These are phyloP conservation scores for Neodontobutis hainanensis DNA, from an alignment of 2,113 vertebrate species.

Conservation along the genomic window DNA sequence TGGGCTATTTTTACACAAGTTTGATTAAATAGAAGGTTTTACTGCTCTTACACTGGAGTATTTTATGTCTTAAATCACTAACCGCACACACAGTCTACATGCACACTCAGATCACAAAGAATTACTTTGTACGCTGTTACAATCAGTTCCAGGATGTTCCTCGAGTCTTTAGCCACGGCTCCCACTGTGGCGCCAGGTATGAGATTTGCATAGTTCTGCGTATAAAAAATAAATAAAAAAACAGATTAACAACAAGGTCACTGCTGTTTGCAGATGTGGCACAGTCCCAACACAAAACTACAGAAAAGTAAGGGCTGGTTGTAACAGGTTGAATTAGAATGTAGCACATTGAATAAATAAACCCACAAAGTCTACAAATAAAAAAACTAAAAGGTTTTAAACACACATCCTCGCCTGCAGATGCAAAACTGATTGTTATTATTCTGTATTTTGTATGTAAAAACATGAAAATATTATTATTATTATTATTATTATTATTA, in stretches of 20 bases:
- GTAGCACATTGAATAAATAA: constrained; percentile 43
- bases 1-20: not conserved
- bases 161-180: constrained; percentile 85
- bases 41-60: not conserved
- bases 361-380: constrained; percentile 14
- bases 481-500: too few relatives aligned
- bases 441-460: too few relatives aligned
- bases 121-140: constrained; percentile 93
- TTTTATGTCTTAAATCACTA: not conserved
- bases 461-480: too few relatives aligned
- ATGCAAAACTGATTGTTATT: not conserved
- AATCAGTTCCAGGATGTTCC: constrained; percentile 93
- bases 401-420: not conserved
- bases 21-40: not conserved
- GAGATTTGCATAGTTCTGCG: constrained; percentile 92
- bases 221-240: constrained; percentile 45
- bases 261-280: constrained; percentile 11
- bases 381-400: not conserved
- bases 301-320: constrained; percentile 48
- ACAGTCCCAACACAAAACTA: not conserved
- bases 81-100: not conserved
- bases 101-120: constrained; percentile 2
- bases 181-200: constrained; percentile 97
- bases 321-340: constrained; percentile 55
- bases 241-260: constrained; percentile 20